Evolutionary conservation across 1,140 invertebrate species (phyloP), one percentile per base, ranked within the genome.

Genomic region (Venustaconcha ellipsiformis): DNA sequence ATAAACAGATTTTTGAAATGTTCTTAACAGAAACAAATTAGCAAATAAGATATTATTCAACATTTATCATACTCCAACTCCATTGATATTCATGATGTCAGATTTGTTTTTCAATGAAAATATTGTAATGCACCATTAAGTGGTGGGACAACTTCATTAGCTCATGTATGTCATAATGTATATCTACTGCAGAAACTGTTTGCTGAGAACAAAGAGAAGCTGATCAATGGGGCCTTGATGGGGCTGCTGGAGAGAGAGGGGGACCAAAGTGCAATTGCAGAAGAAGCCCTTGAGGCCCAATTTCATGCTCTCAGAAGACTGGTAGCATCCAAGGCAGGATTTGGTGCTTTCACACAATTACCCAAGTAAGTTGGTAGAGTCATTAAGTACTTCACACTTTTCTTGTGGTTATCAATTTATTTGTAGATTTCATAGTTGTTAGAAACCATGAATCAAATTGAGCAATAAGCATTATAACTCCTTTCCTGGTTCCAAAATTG

Each of bases 181-280:
- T 64, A 78, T 82, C 84, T 90, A 88, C 89, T 92, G 67, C 88
- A 96, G 94, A 94, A 96, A 78, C 92, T 99, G 71, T 99, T 99
- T 93, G 94, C 97, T 15, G 97, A 99, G 91, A 99, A 99, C 90
- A 99, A 99, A 90, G 98, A 99, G 89, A 98, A 98, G 89, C 91
- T 98, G 65, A 99, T 99, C 82, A 93, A 93, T 80, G 93, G 91
- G 75, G 96, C 95, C 58, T 88, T 96, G 80, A 94, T 93, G 86
- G 92, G 93, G 13, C 92, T 97, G 72, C 92, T 96, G 12, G 94
- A 92, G 83, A 92, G 93, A 89, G 92, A 95, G 88, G 90, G 94
- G 83, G 92, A 95, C 72, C 91, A 94, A 88, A 92, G 87, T 59
- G 84, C 84, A 26, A 91, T 91, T 58, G 70, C 92, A 91, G 18